These are phyloP conservation scores for Gorilla gorilla DNA, from an alignment of 2,113 vertebrate species.

Conservation along the genomic window DNA sequence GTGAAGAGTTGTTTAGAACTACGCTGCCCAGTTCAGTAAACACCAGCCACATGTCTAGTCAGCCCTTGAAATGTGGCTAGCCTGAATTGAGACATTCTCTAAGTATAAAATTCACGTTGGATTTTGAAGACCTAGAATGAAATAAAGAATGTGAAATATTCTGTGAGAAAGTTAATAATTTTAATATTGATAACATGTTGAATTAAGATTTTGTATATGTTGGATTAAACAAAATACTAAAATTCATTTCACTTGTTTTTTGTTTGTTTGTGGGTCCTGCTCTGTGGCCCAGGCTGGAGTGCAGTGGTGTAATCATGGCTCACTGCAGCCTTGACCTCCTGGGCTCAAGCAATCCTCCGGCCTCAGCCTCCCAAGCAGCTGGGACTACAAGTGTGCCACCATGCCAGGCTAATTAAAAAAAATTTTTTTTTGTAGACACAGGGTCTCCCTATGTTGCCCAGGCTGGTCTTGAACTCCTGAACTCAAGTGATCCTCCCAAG, in stretches of 20 bases:
- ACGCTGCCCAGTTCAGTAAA: neutral
- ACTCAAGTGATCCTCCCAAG: too few species aligned
- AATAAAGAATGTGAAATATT: neutral
- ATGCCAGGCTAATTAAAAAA: too few species aligned
- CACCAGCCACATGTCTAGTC: neutral
- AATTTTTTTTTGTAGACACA: too few species aligned
- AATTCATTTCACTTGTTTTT: neutral
- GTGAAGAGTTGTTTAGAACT: neutral
- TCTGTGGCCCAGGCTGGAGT: too few species aligned
- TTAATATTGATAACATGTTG: neutral
- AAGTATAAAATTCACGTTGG: neutral
- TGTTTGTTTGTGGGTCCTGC: neutral
- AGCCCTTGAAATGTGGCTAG: neutral
- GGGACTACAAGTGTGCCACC: too few species aligned
- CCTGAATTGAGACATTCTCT: neutral
- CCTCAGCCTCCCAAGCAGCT: too few species aligned
- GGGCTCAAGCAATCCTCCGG: too few species aligned
- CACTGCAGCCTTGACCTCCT: too few species aligned
- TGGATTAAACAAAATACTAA: neutral
- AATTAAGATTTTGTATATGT: neutral
- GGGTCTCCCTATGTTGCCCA: too few species aligned
- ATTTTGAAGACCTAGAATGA: neutral
- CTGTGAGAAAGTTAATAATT: neutral
- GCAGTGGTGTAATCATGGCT: too few species aligned
- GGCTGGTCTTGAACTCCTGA: too few species aligned